Conservation (phyloP, 2,888 invertebrate species). For the Parelbella ahira region DNA sequence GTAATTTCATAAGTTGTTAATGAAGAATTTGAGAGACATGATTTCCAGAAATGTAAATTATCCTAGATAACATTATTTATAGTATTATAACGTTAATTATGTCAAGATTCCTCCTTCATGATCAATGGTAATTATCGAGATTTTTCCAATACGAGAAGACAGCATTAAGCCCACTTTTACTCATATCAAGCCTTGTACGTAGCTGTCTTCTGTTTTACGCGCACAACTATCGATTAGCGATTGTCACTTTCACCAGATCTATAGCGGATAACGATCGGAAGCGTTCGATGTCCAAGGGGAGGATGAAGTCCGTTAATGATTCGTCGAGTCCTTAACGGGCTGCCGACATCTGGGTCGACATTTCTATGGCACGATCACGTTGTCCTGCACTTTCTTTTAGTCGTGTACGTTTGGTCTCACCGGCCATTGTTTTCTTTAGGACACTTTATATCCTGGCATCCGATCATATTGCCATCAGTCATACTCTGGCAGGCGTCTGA, state of each 20-base stretch:
- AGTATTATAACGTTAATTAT: too few relatives aligned
- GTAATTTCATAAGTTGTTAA: not conserved
- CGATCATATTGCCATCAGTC: slow-evolving; percentile 62
- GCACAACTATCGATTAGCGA: slow-evolving; percentile 18
- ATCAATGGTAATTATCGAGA: too few relatives aligned
- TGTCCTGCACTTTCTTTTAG: slow-evolving; percentile 74
- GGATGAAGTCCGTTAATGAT: slow-evolving; percentile 54
- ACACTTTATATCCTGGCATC: slow-evolving; percentile 75
- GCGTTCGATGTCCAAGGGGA: slow-evolving; percentile 54
- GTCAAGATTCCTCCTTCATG: too few relatives aligned
- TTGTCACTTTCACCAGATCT: slow-evolving; percentile 54
- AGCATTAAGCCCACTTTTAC: slow-evolving; percentile 9
- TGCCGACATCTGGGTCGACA: slow-evolving; percentile 60
- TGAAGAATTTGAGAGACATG: too few relatives aligned
- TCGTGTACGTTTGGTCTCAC: slow-evolving; percentile 63
- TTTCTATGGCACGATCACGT: slow-evolving; percentile 71
- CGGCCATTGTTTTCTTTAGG: slow-evolving; percentile 68
- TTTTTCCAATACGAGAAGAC: too few relatives aligned
- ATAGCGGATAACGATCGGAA: slow-evolving; percentile 55
- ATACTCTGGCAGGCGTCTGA: slow-evolving; percentile 42
- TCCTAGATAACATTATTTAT: too few relatives aligned
- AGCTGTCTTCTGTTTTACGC: too few relatives aligned
- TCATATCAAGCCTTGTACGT: slow-evolving; percentile 10
- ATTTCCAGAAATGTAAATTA: too few relatives aligned
- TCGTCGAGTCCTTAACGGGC: slow-evolving; percentile 63